A percentile compares a stretch with the other conserved stretches of the same genome.
These are phyloP conservation scores for Leptinotarsa haldemani DNA, from an alignment of 2,888 invertebrate species.

Conservation along the genomic window DNA sequence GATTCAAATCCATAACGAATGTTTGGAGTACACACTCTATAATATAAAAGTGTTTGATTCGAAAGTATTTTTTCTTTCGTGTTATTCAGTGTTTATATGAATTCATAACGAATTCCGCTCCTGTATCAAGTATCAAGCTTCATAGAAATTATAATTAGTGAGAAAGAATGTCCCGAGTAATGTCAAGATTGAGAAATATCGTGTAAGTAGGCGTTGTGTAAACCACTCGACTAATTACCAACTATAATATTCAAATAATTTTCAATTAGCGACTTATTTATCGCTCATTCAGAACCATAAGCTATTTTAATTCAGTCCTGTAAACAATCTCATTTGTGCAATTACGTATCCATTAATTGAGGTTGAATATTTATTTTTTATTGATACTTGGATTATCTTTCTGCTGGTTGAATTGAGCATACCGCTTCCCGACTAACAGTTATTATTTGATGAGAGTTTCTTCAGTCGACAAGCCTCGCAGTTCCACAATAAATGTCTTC, in stretches of 20 bases:
- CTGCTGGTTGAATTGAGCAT: neutral
- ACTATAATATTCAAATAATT: conserved; percentile 27
- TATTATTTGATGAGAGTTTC: neutral
- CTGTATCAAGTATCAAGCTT: neutral
- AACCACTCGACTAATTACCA: conserved; percentile 18
- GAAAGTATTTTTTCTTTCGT: too few relatives aligned
- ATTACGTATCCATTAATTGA: conserved; percentile 24
- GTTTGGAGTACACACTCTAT: too few relatives aligned
- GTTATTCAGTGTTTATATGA: too few relatives aligned
- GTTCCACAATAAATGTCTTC: conserved; percentile 7
- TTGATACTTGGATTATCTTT: conserved; percentile 7
- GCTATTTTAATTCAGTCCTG: conserved; percentile 28
- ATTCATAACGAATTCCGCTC: too few relatives aligned
- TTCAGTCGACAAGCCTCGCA: neutral
- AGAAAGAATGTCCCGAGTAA: conserved; percentile 1
- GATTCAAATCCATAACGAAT: too few relatives aligned
- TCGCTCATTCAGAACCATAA: conserved; percentile 6
- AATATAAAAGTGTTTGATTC: too few relatives aligned
- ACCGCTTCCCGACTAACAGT: neutral
- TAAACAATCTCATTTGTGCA: conserved; percentile 30
- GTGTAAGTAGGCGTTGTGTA: conserved; percentile 21
- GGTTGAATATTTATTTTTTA: conserved; percentile 29
- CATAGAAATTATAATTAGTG: neutral
- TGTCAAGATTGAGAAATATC: conserved; percentile 9
- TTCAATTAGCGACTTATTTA: conserved; percentile 31